Evolutionary conservation across 2,888 invertebrate species (phyloP), one percentile per base, ranked within the genome.

Genomic region (Cryptocheilus praepositus): DNA sequence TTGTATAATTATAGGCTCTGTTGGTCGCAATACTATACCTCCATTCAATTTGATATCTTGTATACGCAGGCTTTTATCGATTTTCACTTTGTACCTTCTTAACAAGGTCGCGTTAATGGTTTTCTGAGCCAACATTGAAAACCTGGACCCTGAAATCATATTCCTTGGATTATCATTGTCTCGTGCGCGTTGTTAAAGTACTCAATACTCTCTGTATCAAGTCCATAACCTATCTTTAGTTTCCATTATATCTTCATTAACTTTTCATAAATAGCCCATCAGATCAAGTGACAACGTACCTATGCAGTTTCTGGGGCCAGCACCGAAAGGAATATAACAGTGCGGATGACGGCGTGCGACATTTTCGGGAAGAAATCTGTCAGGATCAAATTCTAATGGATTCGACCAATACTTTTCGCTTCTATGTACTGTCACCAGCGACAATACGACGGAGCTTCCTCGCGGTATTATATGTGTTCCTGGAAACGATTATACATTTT

Each of bases 111-210:
- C 83, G 0, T 89, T 13, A 0, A 89, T 83, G 0, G 85, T 84
- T 73, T 89, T 89, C 86, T 89, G 86, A 0, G 86, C 86, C 86
- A 89, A 88, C 86, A 89, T 88, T 0, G 88, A 89, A 73, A 89
- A 89, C 69, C 85, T 86, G 19, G 81, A 71, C 11, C 89, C 89
- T 89, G 71, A 43, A 78, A 79, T 18, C 15, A 36, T 36, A 36
- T 36, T 8, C 13, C 2, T 36, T 1, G 1, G 8, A 36, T 28
- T 25, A 16, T 43, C 11, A 22, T n/a, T n/a, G n/a, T n/a, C n/a
- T n/a, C n/a, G n/a, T n/a, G n/a, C n/a, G n/a, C n/a, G n/a, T n/a
- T n/a, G n/a, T n/a, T n/a, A n/a, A n/a, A n/a, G n/a, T n/a, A n/a
- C n/a, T n/a, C n/a, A n/a, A n/a, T n/a, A n/a, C n/a, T n/a, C n/a